These are phyloP conservation scores for Tympanuchus pallidicinctus DNA, from an alignment of 2,113 vertebrate species.

Conservation along the genomic window DNA sequence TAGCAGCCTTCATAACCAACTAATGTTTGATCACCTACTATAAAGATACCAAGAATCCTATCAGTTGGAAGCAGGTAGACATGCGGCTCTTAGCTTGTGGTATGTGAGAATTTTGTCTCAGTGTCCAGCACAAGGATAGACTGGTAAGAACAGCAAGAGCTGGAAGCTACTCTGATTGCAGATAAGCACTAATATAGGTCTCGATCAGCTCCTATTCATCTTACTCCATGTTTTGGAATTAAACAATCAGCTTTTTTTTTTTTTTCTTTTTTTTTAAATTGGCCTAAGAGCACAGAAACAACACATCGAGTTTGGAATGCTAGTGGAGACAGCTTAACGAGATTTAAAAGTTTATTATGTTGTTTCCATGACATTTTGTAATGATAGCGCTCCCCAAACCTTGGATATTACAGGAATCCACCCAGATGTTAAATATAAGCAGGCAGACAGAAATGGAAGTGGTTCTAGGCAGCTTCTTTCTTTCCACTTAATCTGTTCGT, in stretches of 20 bases:
- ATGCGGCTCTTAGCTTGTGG: background rate
- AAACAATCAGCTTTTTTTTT: background rate
- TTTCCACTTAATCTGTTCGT: background rate
- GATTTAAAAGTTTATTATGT: background rate
- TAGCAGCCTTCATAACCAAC: background rate
- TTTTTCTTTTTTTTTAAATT: background rate
- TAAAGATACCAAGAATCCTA: background rate
- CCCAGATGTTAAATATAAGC: background rate
- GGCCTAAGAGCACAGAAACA: background rate
- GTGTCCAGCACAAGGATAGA: background rate
- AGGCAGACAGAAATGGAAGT: background rate
- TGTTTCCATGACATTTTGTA: background rate
- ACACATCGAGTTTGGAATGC: background rate
- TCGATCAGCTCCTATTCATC: background rate
- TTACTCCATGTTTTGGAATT: background rate
- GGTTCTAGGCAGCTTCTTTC: background rate
- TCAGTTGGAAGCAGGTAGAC: background rate
- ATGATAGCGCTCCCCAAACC: background rate
- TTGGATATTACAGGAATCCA: background rate
- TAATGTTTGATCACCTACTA: background rate
- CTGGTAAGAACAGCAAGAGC: background rate
- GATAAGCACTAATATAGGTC: background rate
- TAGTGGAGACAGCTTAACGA: background rate
- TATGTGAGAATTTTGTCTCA: no score
- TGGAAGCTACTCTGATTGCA: background rate